Percentiles rank a stretch among this genome's conserved stretches.
phyloP scores from a whole-genome alignment of 2,888 invertebrate species.

The Palloptera scutellata region DNA sequence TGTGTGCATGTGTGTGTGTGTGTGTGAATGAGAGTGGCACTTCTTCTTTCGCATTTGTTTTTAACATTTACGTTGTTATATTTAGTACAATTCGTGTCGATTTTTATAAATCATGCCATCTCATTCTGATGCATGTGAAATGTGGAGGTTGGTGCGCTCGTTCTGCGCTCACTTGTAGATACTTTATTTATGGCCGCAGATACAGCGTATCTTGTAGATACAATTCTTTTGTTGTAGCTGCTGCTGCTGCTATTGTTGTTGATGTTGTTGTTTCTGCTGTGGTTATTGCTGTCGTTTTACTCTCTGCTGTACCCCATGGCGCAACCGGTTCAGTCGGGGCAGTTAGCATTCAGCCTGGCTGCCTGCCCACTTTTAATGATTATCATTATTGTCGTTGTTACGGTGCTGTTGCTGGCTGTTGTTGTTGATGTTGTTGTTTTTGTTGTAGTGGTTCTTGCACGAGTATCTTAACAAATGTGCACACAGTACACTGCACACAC shows the following conservation, averaged over 20 bases:
- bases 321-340: conserved; percentile 29
- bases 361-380: conserved; percentile 60
- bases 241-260: background rate
- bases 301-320: conserved; percentile 8
- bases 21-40: conserved; percentile 27
- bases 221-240: conserved; percentile 37
- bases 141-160: conserved; percentile 39
- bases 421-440: conserved; percentile 25
- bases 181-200: conserved; percentile 56
- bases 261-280: no score
- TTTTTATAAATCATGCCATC: conserved; percentile 46
- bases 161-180: conserved; percentile 44
- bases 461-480: conserved; percentile 28
- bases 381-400: conserved; percentile 59
- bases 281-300: conserved; percentile 38
- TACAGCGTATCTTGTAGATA: conserved; percentile 46
- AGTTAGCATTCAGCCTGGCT: conserved; percentile 39
- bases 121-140: conserved; percentile 37
- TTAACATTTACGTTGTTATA: conserved; percentile 42
- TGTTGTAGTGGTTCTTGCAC: conserved; percentile 37
- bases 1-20: conserved; percentile 16
- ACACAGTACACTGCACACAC: background rate
- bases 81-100: conserved; percentile 39
- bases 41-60: conserved; percentile 5
- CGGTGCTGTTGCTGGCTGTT: conserved; percentile 36